A percentile compares a stretch with the other conserved stretches of the same genome.
These are phyloP conservation scores for Zootermopsis nevadensis DNA, from an alignment of 2,888 invertebrate species.

Conservation along the genomic window DNA sequence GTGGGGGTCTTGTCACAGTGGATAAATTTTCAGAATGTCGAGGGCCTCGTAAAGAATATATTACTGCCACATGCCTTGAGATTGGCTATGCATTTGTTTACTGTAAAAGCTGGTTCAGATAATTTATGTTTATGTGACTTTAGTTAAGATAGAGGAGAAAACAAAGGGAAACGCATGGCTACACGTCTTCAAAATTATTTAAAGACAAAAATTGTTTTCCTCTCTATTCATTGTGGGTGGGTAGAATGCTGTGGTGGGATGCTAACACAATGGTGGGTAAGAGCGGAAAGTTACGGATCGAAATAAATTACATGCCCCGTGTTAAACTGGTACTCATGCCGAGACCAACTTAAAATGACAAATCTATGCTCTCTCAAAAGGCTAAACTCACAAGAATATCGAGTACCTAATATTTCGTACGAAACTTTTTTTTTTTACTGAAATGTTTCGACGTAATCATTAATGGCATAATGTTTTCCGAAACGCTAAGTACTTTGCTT, in stretches of 20 bases:
- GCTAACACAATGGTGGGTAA: background rate
- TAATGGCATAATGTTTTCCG: background rate
- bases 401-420: background rate
- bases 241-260: too few species aligned
- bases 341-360: too few species aligned
- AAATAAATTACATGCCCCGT: slow-evolving; percentile 14
- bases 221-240: slow-evolving; percentile 34
- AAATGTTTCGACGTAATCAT: background rate
- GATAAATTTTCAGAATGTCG: slow-evolving; percentile 30
- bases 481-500: background rate
- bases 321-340: background rate
- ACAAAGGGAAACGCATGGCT: slow-evolving; percentile 37
- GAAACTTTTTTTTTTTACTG: background rate
- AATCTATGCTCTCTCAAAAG: too few species aligned
- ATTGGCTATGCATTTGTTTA: slow-evolving; percentile 42
- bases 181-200: slow-evolving; percentile 37
- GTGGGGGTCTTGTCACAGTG: slow-evolving; percentile 18
- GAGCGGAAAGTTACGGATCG: background rate
- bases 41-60: slow-evolving; percentile 44
- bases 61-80: slow-evolving; percentile 32
- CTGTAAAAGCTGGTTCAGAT: background rate
- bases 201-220: slow-evolving; percentile 38
- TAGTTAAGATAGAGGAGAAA: slow-evolving; percentile 37
- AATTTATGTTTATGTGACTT: slow-evolving; percentile 41
- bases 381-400: background rate